These are phyloP conservation scores for Tetanocera ferruginea DNA, from an alignment of 2,888 invertebrate species.

Conservation along the genomic window DNA sequence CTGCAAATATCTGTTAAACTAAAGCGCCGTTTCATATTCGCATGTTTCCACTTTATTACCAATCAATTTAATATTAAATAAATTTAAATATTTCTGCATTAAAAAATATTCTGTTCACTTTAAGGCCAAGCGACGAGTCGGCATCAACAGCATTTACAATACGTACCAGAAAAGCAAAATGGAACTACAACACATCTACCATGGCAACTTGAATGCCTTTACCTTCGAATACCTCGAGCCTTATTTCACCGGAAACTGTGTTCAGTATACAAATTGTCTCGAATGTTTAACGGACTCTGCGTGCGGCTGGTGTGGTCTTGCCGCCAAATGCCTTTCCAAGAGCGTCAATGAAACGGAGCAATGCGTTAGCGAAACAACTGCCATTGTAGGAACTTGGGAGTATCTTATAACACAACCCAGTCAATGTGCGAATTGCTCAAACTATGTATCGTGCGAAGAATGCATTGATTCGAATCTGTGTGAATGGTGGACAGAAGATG, in stretches of 20 bases:
- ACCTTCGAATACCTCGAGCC: constrained; percentile 93
- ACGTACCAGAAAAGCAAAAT: constrained; percentile 83
- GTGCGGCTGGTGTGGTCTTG: constrained; percentile 93
- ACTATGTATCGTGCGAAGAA: constrained; percentile 88
- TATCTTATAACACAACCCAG: constrained; percentile 86
- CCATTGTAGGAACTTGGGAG: constrained; percentile 74
- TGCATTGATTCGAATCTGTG: constrained; percentile 84
- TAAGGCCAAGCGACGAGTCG: constrained; percentile 74
- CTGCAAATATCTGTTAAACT: no score
- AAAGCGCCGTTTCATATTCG: no score
- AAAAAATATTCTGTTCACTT: background rate
- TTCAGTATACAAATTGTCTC: constrained; percentile 84
- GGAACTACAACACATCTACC: constrained; percentile 83
- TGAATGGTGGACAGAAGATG: constrained; percentile 94
- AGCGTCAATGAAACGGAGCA: constrained; percentile 77
- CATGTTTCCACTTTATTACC: no score
- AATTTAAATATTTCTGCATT: no score
- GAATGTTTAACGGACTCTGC: constrained; percentile 89
- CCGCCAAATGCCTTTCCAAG: constrained; percentile 79
- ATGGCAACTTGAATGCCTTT: constrained; percentile 84
- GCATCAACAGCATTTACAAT: constrained; percentile 72
- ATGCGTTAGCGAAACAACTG: constrained; percentile 69
- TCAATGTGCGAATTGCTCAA: constrained; percentile 89
- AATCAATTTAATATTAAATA: no score
- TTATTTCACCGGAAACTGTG: constrained; percentile 84